Base-by-base conservation (phyloP, 2,797 vertebrate species). In the Phaenicophaeus curvirostris region DNA sequence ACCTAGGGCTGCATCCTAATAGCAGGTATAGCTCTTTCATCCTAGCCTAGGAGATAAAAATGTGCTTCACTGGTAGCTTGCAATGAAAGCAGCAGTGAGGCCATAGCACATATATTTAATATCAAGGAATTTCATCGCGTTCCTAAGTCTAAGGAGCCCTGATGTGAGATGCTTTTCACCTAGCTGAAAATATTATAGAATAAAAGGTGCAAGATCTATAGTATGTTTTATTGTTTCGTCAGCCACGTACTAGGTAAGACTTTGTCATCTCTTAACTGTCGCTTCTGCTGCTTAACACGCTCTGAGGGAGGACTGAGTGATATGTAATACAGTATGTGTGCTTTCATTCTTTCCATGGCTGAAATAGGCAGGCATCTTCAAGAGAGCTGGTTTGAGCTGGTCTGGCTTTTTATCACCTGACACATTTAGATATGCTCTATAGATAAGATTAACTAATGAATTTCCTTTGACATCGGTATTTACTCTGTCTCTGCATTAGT, bases 341-440 rank as follows among this genome's bases (percentile, higher is more conserved):
- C 37, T 69, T 18, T 55, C 77, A 91, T 95, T 96, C 94, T 89
- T 94, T 87, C 90, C 58, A 1, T 41, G 80, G 72, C 87, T 94
- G 73, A 57, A 24, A 62, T 11, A 42, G 78, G 53, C 78, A 87
- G 85, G 92, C 85, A 66, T 51, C 89, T 82, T 81, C 44, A 55
- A 46, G 81, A 51, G 87, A 79, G 81, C 87, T 11, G 6, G 79
- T 68, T 78, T 46, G 85, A 91, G 85, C 89, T 73, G 90, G 94
- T 33, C 39, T 5, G 37, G 53, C 65, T 69, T 65, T 89, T 85
- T 82, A 76, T 23, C 82, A 67, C 75, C 75, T 87, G 92, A 87
- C 95, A 76, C 84, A 68, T 95, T 93, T 88, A 91, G 89, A 88
- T 61, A 28, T 57, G 94, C 85, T 95, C 96, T 92, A 84, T 86